A percentile compares a stretch with the other conserved stretches of the same genome.
Evolutionary conservation across 2,797 vertebrate species (phyloP).

Genomic region (Natrix natrix): DNA sequence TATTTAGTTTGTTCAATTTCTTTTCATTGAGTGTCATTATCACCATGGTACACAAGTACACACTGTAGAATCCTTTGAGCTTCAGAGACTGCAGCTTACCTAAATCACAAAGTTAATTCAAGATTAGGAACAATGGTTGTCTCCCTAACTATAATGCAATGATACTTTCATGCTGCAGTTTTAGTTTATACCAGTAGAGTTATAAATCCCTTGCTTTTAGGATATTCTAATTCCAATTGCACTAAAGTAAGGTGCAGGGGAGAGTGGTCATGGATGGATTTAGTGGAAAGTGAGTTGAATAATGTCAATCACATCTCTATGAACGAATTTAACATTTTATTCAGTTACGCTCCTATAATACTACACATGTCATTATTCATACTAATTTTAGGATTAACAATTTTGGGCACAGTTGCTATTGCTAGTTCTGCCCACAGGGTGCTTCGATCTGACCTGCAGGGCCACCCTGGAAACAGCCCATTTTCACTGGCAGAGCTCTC

Average conservation of each 20-base stretch:
- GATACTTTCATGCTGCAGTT: background rate
- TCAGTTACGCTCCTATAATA: background rate
- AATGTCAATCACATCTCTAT: background rate
- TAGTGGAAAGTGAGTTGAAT: background rate
- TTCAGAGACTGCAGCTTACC: background rate
- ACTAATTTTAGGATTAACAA: background rate
- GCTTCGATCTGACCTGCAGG: no score
- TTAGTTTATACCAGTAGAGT: no score
- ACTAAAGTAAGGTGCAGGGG: no score
- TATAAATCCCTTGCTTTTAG: background rate
- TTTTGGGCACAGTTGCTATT: no score
- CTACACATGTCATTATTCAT: background rate
- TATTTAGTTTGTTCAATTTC: background rate
- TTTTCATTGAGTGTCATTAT: background rate
- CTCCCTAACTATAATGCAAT: background rate
- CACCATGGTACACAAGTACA: background rate
- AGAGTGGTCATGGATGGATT: background rate
- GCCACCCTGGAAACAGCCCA: no score
- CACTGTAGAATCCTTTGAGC: background rate
- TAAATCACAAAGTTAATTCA: background rate
- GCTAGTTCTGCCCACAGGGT: background rate
- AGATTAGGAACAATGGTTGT: background rate
- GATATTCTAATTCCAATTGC: background rate
- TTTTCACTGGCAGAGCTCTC: no score
- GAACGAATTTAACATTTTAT: background rate